Conservation (phyloP, 2,113 vertebrate species). For the Chloropsis cyanopogon region DNA sequence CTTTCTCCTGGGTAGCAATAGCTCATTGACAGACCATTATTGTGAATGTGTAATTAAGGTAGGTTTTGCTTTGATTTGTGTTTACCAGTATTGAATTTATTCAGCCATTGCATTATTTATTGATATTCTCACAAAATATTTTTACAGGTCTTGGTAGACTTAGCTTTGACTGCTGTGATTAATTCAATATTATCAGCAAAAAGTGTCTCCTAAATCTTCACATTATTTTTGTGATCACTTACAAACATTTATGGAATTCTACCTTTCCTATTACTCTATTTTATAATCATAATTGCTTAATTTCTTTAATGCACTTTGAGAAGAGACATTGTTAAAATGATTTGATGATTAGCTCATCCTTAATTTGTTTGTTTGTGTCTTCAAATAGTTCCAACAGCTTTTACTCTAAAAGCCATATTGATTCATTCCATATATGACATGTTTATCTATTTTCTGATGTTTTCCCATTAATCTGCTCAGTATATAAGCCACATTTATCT, state of each 20-base stretch:
- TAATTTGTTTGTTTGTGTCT: background rate
- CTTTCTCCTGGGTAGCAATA: background rate
- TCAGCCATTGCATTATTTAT: background rate
- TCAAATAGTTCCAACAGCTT: background rate
- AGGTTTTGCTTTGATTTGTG: background rate
- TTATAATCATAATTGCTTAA: background rate
- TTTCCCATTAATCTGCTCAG: background rate
- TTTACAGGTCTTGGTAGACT: background rate
- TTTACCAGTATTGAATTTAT: background rate
- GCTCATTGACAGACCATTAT: background rate
- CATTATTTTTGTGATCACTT: background rate
- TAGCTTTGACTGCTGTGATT: background rate
- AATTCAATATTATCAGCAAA: background rate
- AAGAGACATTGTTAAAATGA: background rate
- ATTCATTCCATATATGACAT: background rate
- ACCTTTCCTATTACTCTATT: background rate
- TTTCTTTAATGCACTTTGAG: background rate
- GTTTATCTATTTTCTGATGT: background rate
- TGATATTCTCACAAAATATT: background rate
- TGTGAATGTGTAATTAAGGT: background rate
- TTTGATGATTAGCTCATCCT: background rate
- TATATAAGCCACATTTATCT: background rate
- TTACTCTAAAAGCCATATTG: background rate
- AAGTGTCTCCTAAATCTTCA: background rate
- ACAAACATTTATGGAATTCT: background rate